phyloP scores from a whole-genome alignment of 2,113 vertebrate genomes.

The Scolopax mira region DNA sequence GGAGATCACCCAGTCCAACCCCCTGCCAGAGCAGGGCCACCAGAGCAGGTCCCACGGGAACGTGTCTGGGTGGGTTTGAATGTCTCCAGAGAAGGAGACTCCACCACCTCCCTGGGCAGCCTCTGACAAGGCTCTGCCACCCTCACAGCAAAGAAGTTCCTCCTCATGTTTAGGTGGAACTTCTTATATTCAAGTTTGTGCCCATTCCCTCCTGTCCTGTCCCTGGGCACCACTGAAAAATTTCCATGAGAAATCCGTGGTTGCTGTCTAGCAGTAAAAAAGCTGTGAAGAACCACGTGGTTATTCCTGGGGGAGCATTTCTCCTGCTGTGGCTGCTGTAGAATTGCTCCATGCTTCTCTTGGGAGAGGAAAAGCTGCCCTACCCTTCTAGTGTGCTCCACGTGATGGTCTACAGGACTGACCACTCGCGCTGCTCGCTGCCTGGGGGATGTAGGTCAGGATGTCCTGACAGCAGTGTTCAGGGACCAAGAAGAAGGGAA shows the following conservation, averaged over 20 bases:
- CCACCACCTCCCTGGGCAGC: no score
- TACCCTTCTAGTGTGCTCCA: not conserved
- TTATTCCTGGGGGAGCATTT: not conserved
- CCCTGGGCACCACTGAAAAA: no score
- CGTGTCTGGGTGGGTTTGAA: no score
- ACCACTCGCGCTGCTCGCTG: not conserved
- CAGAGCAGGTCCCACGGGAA: no score
- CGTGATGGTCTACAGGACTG: accelerated
- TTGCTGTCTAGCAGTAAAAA: not conserved
- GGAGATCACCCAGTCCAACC: no score
- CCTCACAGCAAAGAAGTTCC: no score
- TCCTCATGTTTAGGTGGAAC: no score
- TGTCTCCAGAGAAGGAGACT: no score
- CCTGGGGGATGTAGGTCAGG: not conserved
- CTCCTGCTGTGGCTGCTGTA: not conserved
- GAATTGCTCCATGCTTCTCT: not conserved
- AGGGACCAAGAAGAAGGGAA: not conserved
- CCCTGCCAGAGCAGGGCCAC: no score
- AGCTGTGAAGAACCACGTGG: not conserved
- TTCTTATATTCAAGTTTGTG: no score
- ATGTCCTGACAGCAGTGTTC: not conserved
- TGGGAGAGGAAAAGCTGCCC: not conserved
- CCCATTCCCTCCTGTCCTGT: no score
- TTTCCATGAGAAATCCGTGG: not conserved
- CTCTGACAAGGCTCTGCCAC: no score